Base-by-base conservation (phyloP, 1,140 invertebrate species). In the Aphelenchoides avenae region DNA sequence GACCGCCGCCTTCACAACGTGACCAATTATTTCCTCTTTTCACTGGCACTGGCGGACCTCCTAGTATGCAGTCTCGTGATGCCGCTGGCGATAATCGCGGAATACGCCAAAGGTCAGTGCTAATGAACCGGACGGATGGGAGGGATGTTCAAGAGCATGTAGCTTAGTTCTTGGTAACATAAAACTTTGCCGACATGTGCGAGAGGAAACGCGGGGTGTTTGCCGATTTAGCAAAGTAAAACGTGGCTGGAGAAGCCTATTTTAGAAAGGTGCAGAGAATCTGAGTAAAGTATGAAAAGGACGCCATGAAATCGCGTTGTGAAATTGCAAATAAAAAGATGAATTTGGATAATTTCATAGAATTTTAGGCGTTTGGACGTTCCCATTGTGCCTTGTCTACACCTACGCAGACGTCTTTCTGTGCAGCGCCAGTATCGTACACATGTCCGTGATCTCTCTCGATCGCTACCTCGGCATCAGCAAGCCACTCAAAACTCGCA, bases 381-480 rank as follows among this genome's bases (percentile, higher is more conserved):
- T 87, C 39, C 83, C 84, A 34, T 87, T 89, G 84, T 94, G 91
- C 79, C 89, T 90, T 76, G 84, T 93, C 31, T 93, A 92, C 82
- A 87, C 89, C 43, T 91, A 89, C 1, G 89, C 87, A 62, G 91
- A 95, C 78, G 90, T 94, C n/a, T 81, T 93, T 29, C 88, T 89
- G 48, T 94, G 91, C 74, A 90, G 88, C 0, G 87, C 89, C 5
- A 89, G 87, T 68, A 95, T 95, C 73, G 87, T 92, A 84, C 91
- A 95, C 83, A 93, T 95, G 89, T 91, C 89, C 76, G 91, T 89
- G 79, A 94, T 95, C 76, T 89, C 87, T 33, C 82, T 95, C 60
- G 89, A 89, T 57, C 84, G 91, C 68, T 95, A 91, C 78, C 78
- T 92, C 54, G 89, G 89, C 41, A 92, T 95, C 54, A 82, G 88